Base-by-base conservation (phyloP, 1,140 invertebrate species). In the Steinernema khuongi region DNA sequence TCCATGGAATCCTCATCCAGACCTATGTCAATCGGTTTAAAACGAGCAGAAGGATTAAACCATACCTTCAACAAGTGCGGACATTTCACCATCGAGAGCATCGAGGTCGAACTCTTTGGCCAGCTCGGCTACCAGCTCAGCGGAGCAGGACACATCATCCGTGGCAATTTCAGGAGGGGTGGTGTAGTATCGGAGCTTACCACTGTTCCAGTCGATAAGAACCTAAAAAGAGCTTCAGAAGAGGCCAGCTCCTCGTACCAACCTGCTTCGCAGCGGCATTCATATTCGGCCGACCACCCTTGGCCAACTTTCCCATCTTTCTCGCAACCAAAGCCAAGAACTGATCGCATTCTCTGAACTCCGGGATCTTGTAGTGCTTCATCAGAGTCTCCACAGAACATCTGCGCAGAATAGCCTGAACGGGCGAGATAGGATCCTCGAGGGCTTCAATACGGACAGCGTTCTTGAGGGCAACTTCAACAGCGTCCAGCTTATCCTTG, bases 141-240 rank as follows among this genome's bases (percentile, higher is more conserved):
- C 90, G 80, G 91, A 91, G 36, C 94, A 83, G 81, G 94, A 91
- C 7, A 89, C 85, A 14, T 86, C 0, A 67, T 33, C 72, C 88
- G 60, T 32, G 1, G 68, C 22, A 29, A 78, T n/a, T n/a, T n/a
- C 93, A 0, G 95, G 95, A 1, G 94, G 94, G 69, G 93, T 88
- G 0, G 94, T 97, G 85, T 92, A 96, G 87, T 96, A 97, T 79
- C 91, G 89, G 77, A 96, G 93, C 87, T 91, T 94, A 2, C 92
- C 92, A 73, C 89, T 92, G 70, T 79, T 81, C 76, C 79, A 81
- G 32, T 82, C 79, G 66, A 80, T 79, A 22, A 85, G 68, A 30
- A 81, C 76, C 76, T 80, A 4, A n/a, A n/a, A n/a, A n/a, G n/a
- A n/a, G n/a, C n/a, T n/a, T n/a, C n/a, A n/a, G n/a, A 73, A 30